Percentiles rank a stretch among this genome's conserved stretches.
These are phyloP conservation scores for Celastrina argiolus DNA, from an alignment of 2,888 invertebrate genomes.

Conservation along the genomic window DNA sequence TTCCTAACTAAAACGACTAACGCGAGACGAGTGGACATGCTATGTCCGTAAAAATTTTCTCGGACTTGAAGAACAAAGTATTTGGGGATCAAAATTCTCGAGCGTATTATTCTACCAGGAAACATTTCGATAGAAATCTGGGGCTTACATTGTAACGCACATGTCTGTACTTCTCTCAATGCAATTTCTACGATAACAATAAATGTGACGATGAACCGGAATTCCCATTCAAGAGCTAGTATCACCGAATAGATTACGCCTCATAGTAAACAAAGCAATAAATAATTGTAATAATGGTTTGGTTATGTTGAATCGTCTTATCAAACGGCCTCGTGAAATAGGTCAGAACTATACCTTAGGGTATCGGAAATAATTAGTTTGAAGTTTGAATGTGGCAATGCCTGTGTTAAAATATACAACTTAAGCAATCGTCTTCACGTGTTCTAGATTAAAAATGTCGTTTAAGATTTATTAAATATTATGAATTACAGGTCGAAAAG, in stretches of 20 bases:
- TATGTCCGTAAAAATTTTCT: too few species aligned
- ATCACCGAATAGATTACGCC: background rate
- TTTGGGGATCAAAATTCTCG: background rate
- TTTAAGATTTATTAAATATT: background rate
- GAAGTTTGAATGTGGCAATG: constrained; percentile 8
- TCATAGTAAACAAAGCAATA: constrained; percentile 13
- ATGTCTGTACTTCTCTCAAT: too few species aligned
- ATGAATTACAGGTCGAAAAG: constrained; percentile 57
- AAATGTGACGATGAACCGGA: background rate
- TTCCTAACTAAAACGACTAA: too few species aligned
- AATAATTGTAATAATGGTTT: constrained; percentile 21
- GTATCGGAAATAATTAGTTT: constrained; percentile 22
- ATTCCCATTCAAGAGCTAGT: background rate
- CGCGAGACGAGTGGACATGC: too few species aligned
- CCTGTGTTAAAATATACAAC: background rate
- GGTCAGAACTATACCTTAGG: constrained; percentile 5
- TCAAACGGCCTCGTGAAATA: constrained; percentile 14
- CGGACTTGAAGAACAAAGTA: background rate
- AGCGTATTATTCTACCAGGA: too few species aligned
- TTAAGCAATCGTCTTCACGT: constrained; percentile 2
- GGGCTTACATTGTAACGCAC: too few species aligned
- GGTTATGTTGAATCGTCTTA: constrained; percentile 1
- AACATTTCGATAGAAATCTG: too few species aligned
- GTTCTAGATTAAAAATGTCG: background rate
- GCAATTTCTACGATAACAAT: too few species aligned